Base-by-base conservation (phyloP, 2,797 vertebrate genomes). In the Mallotus villosus region DNA sequence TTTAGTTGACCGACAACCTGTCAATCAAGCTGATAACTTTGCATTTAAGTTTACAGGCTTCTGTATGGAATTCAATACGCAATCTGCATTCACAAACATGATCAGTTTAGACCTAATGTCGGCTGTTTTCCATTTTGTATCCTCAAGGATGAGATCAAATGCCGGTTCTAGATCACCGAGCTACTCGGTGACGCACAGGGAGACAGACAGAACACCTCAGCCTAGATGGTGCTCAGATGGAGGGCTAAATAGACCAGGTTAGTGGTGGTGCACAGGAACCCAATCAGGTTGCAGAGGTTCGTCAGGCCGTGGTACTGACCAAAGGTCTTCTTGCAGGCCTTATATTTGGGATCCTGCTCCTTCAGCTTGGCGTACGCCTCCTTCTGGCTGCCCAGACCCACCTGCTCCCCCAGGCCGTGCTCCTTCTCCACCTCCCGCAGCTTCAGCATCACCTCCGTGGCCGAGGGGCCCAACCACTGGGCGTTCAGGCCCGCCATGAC, bases 311-410 rank as follows among this genome's bases (percentile, higher is more conserved):
- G 95, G 87, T 93, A 95, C 19, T 79, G 88, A 51, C 91, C 87
- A 76, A 97, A 97, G 4, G 49, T 82, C 32, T 73, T 81, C 59
- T 85, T 92, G 67, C 81, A 83, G 16, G 76, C 84, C 67, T 53
- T 85, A 84, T 97, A 97, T 81, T 96, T 96, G 67, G 94, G 93
- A 82, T 97, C 95, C 84, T 93, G 90, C 69, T 93, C 93, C 65
- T 84, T 90, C n/a, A 97, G 94, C 69, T 92, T 94, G 37, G 82
- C 75, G 22, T 95, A 97, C 7, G 51, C 92, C 25, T 95, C 95
- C 14, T 73, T 90, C 0, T 91, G 87, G 71, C 88, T 87, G 41
- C 82, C 76, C 57, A 89, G 58, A 0, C 94, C 94, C 0, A 95
- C 82, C 71, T 95, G 92, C 34, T 85, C 71, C 0, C 95, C 95